Base-by-base conservation (phyloP, 2,113 vertebrate genomes). In the Ammospiza nelsoni region DNA sequence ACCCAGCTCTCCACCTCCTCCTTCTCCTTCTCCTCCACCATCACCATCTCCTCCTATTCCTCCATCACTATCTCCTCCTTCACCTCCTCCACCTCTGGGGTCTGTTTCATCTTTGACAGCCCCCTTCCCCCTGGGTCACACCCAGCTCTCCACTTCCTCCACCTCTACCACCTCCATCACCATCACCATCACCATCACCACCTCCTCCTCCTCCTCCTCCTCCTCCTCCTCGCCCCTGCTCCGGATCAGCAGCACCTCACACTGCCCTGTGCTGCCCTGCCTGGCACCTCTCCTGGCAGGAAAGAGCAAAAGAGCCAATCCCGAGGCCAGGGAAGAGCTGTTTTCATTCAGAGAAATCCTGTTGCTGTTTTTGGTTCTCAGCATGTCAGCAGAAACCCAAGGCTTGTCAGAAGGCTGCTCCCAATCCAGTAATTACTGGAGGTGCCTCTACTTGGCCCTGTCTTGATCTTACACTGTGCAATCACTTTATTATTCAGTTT, bases 401-500 rank as follows among this genome's bases (percentile, higher is more conserved):
- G 90, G 96, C 87, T 79, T 87, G 87, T 95, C 94, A 92, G 87
- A 63, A 92, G 81, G 41, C 80, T 93, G 97, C 96, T 97, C 96
- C 96, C 94, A 96, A 97, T 87, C 87, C 95, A 75, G 82, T 96
- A 97, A 97, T 98, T 98, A 97, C 96, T 78, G 90, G 92, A 97
- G 96, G 96, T 97, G 96, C 93, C 92, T 97, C 95, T 88, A 49
- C 96, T 97, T 84, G 18, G 92, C 95, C 97, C 92, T 85, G 90
- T 95, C 97, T 97, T 89, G 91, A 95, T 97, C 97, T 97, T 96
- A 91, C 84, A 92, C 87, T 66, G 86, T 86, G 95, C 78, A 66
- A 98, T 97, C 91, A 52, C 96, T 97, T 97, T 90, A 97, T 97
- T 97, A 97, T 96, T 97, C 96, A 74, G 14, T 77, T 97, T 97